These are phyloP conservation scores for Aporrectodea caliginosa DNA, from an alignment of 1,140 invertebrate genomes.

Conservation along the genomic window DNA sequence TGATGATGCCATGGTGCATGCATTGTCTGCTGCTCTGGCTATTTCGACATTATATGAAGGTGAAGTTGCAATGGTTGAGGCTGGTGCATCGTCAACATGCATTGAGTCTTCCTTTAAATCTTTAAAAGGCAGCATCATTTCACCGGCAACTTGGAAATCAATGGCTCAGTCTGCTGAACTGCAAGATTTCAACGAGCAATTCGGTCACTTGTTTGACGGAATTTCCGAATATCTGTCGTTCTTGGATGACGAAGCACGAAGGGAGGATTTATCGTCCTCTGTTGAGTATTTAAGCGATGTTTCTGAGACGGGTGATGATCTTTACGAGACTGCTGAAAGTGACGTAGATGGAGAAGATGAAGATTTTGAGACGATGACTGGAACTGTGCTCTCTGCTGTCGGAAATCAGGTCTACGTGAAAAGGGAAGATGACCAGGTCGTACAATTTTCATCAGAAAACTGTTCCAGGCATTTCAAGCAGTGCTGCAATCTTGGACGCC, in stretches of 20 bases:
- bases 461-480: neutral
- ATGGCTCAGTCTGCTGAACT: neutral
- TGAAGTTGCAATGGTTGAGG: too few relatives aligned
- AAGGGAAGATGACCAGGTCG: neutral
- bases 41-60: too few relatives aligned
- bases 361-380: neutral
- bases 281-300: too few relatives aligned
- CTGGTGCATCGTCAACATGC: too few relatives aligned
- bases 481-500: neutral
- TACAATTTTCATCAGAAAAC: neutral
- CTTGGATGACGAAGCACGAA: neutral
- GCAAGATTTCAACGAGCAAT: neutral
- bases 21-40: too few relatives aligned
- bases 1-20: too few relatives aligned
- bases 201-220: neutral
- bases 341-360: neutral
- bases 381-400: neutral
- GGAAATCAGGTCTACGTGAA: neutral
- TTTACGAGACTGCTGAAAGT: neutral
- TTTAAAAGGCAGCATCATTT: too few relatives aligned
- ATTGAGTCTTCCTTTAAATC: too few relatives aligned
- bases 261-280: neutral
- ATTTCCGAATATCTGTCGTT: neutral
- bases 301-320: neutral
- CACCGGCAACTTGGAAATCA: neutral